Evolutionary conservation across 2,797 vertebrate species (phyloP), one percentile per base, ranked within the genome.

Genomic region (Anguilla pacifica): DNA sequence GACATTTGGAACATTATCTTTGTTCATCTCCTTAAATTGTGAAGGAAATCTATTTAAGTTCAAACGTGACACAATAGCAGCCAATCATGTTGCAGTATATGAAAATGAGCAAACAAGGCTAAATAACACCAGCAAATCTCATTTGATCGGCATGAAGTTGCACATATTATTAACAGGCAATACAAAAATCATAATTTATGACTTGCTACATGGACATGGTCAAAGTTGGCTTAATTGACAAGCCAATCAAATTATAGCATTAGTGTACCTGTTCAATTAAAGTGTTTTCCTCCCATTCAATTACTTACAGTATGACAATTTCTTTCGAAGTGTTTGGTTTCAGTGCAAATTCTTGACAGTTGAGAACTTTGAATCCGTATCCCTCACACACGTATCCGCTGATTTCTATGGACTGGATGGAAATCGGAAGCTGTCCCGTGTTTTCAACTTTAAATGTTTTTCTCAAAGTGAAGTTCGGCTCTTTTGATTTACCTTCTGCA

Each of bases 351-450:
- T 97, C 98, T 86, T 99, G 97, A 96, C 99, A 99, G 93, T 97
- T 98, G 94, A 99, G 95, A 93, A 99, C 96, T 96, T 99, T 99
- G 95, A 99, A 99, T 95, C 98, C 99, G 61, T 98, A 99, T 92
- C 98, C 99, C 94, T 99, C 98, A 90, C 99, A 99, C 0, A 94
- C 89, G 77, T 97, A 97, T 35, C 98, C 98, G 89, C 98, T 98
- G 95, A 99, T 98, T 94, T 98, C 97, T 89, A 97, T 96, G 0
- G 97, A 95, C 90, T 95, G 96, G 92, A 99, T 93, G 89, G 95
- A 96, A 92, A 99, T 96, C 2, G 97, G 96, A 90, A 99, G 98
- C 92, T 98, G 94, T 43, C 98, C 99, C 0, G 96, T 97, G 91
- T 99, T 99, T 91, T 99, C 99, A 92, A 99, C 96, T 93, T 97